Evolutionary conservation across 2,888 invertebrate genomes (phyloP), one percentile per base, ranked within the genome.

Genomic region (Trichogramma dendrolimi): DNA sequence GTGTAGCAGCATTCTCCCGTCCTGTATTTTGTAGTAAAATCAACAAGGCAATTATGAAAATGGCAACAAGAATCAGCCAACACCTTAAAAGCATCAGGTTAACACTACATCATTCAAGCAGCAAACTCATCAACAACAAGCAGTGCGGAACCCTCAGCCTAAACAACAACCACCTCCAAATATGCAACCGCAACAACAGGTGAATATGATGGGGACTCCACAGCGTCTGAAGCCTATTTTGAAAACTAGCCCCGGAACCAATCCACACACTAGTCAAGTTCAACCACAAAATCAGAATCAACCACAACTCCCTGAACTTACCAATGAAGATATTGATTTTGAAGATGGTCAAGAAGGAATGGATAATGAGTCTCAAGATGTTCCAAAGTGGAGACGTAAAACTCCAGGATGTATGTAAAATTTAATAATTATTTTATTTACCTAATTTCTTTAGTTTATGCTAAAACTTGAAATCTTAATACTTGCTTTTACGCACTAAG

Each of bases 1-100:
- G 79, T 79, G 76, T 79, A 79, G 79, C 77, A 75, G 77, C 76
- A 76, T 27, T 27, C 27, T 71, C 78, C 79, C 79, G 75, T 76
- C 79, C 79, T 79, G 68, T 78, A 71, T 75, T 77, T 78, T 78
- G 66, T 77, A 79, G 79, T 78, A 72, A 72, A 70, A 72, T 61
- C 74, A 73, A 64, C 77, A 73, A 71, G 75, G 73, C 62, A 73
- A 71, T 70, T 77, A 73, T 65, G 73, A 70, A 67, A 61, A 67
- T 50, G 63, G 70, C 48, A 61, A 62, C 39, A 67, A 59, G 61
- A 72, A 61, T 61, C 73, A 73, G 58, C 76, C 71, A 63, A 70
- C 69, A 63, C 70, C 70, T 68, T 75, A 68, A 69, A 76, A 75
- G 62, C 72, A 67, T 68, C 67, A 65, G 60, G 64, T 61, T 63